Percentiles rank a stretch among this genome's conserved stretches.
Conservation (phyloP, 2,113 vertebrate genomes). For the Ursus arctos region DNA sequence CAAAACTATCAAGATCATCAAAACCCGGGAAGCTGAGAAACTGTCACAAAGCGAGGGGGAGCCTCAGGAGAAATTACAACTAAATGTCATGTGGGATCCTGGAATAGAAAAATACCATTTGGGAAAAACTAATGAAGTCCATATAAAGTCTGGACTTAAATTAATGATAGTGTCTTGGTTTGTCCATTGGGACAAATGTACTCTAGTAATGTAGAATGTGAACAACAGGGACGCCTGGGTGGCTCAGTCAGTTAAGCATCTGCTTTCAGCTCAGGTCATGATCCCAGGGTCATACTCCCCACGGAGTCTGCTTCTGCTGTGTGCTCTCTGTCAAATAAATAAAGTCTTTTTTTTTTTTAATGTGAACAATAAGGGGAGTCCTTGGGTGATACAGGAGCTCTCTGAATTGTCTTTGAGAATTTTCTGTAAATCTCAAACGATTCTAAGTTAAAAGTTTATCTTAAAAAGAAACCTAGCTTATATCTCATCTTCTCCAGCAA, state of each 20-base stretch:
- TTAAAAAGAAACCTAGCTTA: not conserved
- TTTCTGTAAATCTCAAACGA: not conserved
- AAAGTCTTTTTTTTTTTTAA: too few species aligned
- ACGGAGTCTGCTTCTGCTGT: too few species aligned
- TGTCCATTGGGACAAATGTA: not conserved
- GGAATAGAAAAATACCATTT: not conserved
- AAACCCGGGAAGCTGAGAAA: not conserved
- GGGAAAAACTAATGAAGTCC: not conserved
- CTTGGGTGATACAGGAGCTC: rapidly evolving
- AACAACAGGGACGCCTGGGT: not conserved
- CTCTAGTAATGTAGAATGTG: not conserved
- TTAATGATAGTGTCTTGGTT: not conserved
- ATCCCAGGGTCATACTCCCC: too few species aligned
- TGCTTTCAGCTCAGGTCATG: not conserved
- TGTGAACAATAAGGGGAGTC: not conserved
- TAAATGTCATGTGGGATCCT: not conserved
- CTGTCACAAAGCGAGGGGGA: not conserved
- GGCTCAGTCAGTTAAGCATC: not conserved
- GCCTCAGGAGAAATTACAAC: not conserved
- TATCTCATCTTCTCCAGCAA: not conserved
- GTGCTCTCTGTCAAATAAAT: too few species aligned
- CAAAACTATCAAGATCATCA: not conserved
- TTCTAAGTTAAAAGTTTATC: not conserved
- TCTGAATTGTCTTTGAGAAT: not conserved
- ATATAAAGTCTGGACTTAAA: not conserved